phyloP scores from a whole-genome alignment of 2,797 vertebrate species.

The Poecilia velifera region DNA sequence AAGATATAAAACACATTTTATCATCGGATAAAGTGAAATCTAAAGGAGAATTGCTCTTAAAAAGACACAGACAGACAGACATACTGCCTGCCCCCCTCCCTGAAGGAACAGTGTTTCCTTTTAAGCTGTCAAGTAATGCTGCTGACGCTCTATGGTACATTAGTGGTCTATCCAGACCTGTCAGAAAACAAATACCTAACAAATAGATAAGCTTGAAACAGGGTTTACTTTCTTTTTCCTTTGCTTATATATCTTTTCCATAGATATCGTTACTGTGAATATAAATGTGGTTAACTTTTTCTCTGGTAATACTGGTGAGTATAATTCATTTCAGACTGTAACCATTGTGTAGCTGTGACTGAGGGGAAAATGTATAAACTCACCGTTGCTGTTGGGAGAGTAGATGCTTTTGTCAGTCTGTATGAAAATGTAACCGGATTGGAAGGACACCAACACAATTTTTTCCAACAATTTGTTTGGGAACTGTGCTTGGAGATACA shows the following conservation, averaged over 20 bases:
- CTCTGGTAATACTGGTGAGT: background rate
- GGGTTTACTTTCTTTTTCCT: background rate
- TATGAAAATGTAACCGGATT: conserved; percentile 81
- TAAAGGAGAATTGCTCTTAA: background rate
- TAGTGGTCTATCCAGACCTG: background rate
- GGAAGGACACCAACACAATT: conserved; percentile 79
- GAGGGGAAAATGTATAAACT: background rate
- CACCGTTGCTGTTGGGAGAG: conserved; percentile 77
- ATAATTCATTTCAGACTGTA: background rate
- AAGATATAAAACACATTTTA: background rate
- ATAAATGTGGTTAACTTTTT: background rate
- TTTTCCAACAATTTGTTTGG: conserved; percentile 68
- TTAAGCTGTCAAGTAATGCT: background rate
- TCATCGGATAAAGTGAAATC: background rate
- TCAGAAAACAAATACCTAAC: background rate
- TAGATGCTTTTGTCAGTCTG: conserved; percentile 85
- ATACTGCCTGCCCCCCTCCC: background rate
- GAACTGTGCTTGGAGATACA: conserved; percentile 72
- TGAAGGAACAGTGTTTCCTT: background rate
- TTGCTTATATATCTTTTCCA: background rate
- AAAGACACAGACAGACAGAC: background rate
- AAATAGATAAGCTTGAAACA: background rate
- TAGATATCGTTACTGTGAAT: background rate
- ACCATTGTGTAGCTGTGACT: background rate
- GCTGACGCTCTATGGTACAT: background rate